Evolutionary conservation across 2,888 invertebrate genomes (phyloP).

Genomic region (Conistra vaccinii): DNA sequence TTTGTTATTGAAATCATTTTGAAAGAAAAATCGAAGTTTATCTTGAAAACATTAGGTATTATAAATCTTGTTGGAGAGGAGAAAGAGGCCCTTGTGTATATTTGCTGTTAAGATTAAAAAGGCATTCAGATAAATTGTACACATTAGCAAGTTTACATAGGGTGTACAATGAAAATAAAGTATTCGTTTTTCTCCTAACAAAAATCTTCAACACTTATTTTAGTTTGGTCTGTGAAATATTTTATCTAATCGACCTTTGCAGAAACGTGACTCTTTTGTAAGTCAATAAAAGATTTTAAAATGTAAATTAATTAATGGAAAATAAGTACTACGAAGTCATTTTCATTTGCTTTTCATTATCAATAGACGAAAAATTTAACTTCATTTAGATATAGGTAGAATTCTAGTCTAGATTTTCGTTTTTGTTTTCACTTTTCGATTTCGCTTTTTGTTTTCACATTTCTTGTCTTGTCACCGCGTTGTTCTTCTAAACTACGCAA

Average conservation of each 20-base stretch:
- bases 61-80: constrained; percentile 17
- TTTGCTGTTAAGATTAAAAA: constrained; percentile 32
- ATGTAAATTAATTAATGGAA: not conserved
- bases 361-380: not conserved
- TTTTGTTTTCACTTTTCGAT: too few species aligned
- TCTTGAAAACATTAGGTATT: not conserved
- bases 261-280: not conserved
- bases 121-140: constrained; percentile 17
- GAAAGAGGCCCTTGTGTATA: not conserved
- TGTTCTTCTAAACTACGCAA: too few species aligned
- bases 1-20: constrained; percentile 17
- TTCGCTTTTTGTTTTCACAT: too few species aligned
- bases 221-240: not conserved
- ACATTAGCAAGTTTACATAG: not conserved
- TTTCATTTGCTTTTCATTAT: not conserved
- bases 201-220: too few species aligned
- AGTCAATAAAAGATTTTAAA: not conserved
- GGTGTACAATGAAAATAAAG: not conserved
- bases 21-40: constrained; percentile 10
- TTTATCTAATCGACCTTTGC: not conserved
- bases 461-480: too few species aligned
- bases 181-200: not conserved
- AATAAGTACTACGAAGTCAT: not conserved
- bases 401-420: too few species aligned
- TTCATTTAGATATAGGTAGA: too few species aligned